Base-by-base conservation (phyloP, 2,113 vertebrate species). In the Hirundichthys speculiger region DNA sequence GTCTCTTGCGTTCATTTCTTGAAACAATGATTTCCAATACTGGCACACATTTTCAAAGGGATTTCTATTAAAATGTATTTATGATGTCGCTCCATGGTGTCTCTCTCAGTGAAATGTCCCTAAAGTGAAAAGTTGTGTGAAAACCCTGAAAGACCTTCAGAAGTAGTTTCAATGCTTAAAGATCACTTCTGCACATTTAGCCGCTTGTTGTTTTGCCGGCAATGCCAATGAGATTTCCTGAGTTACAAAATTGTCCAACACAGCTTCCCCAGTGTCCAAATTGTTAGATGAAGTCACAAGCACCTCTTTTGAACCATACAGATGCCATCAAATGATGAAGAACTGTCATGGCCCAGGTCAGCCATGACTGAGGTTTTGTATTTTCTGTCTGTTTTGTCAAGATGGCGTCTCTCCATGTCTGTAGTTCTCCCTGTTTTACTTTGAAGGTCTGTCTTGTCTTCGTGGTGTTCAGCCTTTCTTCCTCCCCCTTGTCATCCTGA, bases 11-110 rank as follows among this genome's bases (percentile, higher is more conserved):
- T 76, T 45, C 39, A 52, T 61, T 69, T 58, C 16, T 68, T 25
- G 42, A 39, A 24, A 61, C 43, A 55, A 59, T 59, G 22, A 49
- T 62, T 82, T 30, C 40, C 42, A 38, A 63, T 58, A 45, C 43
- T 21, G 21, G 54, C 18, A n/a, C 54, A 41, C 18, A 27, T 39
- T 67, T 61, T 59, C 25, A 45, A 22, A n/a, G 60, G 14, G 15
- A n/a, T 25, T 22, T 56, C 34, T 45, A 43, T 24, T 73, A 24
- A 39, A 40, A 66, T 20, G 39, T n/a, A 53, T 21, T 52, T 4
- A 1, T 21, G 50, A 13, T 61, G n/a, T 69, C 30, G 15, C 24
- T 46, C n/a, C n/a, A n/a, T n/a, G n/a, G n/a, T n/a, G n/a, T n/a
- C n/a, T n/a, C n/a, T n/a, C 49, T 57, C 22, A 8, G 52, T 40